Evolutionary conservation across 2,113 vertebrate species (phyloP).

Genomic region (Shinisaurus crocodilurus): DNA sequence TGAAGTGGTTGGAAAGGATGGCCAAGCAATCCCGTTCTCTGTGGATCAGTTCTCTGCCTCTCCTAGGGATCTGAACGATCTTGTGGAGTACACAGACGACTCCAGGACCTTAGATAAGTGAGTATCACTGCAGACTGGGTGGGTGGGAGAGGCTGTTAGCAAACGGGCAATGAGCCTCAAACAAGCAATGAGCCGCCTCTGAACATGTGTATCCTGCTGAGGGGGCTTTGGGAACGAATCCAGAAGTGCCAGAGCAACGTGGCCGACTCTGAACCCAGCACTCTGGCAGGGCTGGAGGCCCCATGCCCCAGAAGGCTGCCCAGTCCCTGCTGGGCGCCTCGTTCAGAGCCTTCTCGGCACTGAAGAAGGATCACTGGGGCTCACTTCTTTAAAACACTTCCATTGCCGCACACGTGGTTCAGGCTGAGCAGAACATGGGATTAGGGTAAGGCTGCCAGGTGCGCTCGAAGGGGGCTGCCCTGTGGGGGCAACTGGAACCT

Average conservation of each 20-base stretch:
- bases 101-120: slow-evolving; percentile 92
- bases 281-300: too few species aligned
- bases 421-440: background rate
- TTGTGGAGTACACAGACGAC: slow-evolving; percentile 86
- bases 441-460: too few species aligned
- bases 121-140: slow-evolving; percentile 34
- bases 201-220: too few species aligned
- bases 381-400: too few species aligned
- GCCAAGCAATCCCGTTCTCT: slow-evolving; percentile 84
- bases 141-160: background rate
- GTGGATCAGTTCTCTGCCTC: slow-evolving; percentile 85
- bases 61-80: slow-evolving; percentile 88
- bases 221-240: too few species aligned
- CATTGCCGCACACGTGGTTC: background rate
- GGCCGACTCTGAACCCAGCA: background rate
- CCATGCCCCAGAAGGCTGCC: background rate
- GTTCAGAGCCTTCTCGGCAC: too few species aligned
- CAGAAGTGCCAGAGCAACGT: background rate
- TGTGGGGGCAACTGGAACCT: background rate
- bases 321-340: too few species aligned
- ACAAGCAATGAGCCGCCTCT: too few species aligned
- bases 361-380: too few species aligned
- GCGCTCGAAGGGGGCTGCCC: background rate
- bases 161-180: too few species aligned
- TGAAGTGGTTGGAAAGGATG: slow-evolving; percentile 89